Evolutionary conservation across 2,797 vertebrate genomes (phyloP).

Genomic region (Notolepis coatsorum): DNA sequence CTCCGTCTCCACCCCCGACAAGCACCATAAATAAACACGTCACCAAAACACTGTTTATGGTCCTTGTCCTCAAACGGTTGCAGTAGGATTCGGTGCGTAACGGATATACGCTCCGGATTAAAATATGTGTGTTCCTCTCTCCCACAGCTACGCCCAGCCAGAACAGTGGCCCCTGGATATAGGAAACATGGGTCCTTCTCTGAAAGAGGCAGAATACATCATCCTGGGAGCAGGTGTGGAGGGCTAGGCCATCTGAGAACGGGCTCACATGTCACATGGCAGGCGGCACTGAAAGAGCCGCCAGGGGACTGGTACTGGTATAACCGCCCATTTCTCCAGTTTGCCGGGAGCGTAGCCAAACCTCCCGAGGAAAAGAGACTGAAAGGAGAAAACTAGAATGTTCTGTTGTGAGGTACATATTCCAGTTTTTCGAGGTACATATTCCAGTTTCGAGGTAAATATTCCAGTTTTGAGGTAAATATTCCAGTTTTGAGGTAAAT

Average conservation of each 20-base stretch:
- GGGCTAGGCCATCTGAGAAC: slow-evolving; percentile 26
- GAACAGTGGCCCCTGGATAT: slow-evolving; percentile 44
- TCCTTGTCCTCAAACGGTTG: too few species aligned
- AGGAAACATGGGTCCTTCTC: background rate
- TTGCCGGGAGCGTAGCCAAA: background rate
- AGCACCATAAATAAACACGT: too few species aligned
- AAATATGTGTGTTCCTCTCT: background rate
- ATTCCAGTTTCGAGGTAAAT: too few species aligned
- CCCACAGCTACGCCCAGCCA: slow-evolving; percentile 43
- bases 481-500: too few species aligned
- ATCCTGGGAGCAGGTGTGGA: slow-evolving; percentile 11
- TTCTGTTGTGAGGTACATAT: slow-evolving; percentile 46
- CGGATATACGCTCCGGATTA: too few species aligned
- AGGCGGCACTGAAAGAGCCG: slow-evolving; percentile 27
- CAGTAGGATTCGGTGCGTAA: too few species aligned
- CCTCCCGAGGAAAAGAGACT: slow-evolving; percentile 20
- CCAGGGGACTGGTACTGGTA: slow-evolving; percentile 18
- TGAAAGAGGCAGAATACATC: slow-evolving; percentile 15
- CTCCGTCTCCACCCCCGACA: too few species aligned
- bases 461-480: too few species aligned
- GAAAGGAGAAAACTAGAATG: background rate
- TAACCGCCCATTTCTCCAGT: too few species aligned
- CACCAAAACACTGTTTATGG: too few species aligned
- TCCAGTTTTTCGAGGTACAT: background rate
- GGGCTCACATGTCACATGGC: background rate